Evolutionary conservation across 2,888 invertebrate genomes (phyloP).

Genomic region (Brassicogethes aeneus): DNA sequence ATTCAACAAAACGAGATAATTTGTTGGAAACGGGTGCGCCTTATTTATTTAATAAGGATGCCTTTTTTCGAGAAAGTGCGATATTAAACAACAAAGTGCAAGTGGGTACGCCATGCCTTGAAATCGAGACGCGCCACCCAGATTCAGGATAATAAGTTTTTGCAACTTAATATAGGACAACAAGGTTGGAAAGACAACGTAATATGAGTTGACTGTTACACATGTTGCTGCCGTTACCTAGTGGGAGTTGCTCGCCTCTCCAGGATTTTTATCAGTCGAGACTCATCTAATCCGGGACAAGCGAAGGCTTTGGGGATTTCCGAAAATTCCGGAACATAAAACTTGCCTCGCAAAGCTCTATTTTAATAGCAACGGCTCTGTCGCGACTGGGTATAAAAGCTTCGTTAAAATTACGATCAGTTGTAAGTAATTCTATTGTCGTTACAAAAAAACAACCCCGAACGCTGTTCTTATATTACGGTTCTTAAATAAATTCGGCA

Average conservation of each 20-base stretch:
- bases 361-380: conserved; percentile 29
- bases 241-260: conserved; percentile 7
- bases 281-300: conserved; percentile 36
- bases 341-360: conserved; percentile 22
- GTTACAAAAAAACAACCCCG: conserved; percentile 15
- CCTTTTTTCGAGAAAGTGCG: background rate
- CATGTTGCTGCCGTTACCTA: conserved; percentile 26
- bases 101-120: background rate
- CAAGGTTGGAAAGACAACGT: conserved; percentile 5
- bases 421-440: conserved; percentile 20
- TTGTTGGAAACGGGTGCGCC: no score
- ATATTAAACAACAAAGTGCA: background rate
- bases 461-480: background rate
- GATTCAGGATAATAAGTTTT: conserved; percentile 9
- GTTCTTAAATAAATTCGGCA: background rate
- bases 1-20: no score
- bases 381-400: conserved; percentile 31
- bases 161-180: conserved; percentile 23
- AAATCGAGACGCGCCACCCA: background rate
- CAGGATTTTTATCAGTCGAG: conserved; percentile 23
- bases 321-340: conserved; percentile 36
- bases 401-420: conserved; percentile 25
- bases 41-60: background rate
- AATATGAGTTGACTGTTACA: conserved; percentile 30
- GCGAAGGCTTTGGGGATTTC: conserved; percentile 36